These are phyloP conservation scores for Hetaerina titia DNA, from an alignment of 2,888 invertebrate species.

Conservation along the genomic window DNA sequence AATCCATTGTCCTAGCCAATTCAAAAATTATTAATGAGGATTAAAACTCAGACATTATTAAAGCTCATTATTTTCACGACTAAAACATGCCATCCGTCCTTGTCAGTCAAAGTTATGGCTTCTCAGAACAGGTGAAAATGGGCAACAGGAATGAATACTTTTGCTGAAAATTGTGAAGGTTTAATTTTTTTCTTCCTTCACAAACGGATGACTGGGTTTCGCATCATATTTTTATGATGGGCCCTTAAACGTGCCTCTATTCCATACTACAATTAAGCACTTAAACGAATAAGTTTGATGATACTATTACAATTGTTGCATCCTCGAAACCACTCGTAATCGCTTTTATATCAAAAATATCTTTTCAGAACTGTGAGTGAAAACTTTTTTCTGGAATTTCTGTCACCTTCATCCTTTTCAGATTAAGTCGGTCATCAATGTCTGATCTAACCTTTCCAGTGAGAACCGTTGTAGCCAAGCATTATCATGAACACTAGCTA, in stretches of 20 bases:
- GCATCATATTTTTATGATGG: background rate
- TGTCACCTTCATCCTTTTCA: too few species aligned
- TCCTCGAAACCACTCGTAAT: too few species aligned
- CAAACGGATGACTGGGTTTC: background rate
- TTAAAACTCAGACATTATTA: background rate
- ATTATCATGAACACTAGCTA: too few species aligned
- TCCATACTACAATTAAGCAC: background rate
- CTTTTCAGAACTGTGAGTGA: too few species aligned
- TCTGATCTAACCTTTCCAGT: too few species aligned
- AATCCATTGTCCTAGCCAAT: background rate
- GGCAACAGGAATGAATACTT: background rate
- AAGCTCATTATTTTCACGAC: background rate
- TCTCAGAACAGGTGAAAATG: background rate
- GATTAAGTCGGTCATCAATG: too few species aligned
- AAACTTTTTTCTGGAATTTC: too few species aligned
- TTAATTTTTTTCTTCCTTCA: background rate
- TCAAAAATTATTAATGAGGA: background rate
- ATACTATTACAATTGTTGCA: too few species aligned
- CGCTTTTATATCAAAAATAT: too few species aligned
- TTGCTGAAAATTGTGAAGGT: slow-evolving; percentile 3
- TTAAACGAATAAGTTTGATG: background rate
- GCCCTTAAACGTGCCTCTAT: background rate
- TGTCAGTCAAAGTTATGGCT: background rate
- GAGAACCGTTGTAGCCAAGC: too few species aligned
- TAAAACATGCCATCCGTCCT: background rate